Evolutionary conservation across 2,888 invertebrate genomes (phyloP).

Genomic region (Eurytoma californica): DNA sequence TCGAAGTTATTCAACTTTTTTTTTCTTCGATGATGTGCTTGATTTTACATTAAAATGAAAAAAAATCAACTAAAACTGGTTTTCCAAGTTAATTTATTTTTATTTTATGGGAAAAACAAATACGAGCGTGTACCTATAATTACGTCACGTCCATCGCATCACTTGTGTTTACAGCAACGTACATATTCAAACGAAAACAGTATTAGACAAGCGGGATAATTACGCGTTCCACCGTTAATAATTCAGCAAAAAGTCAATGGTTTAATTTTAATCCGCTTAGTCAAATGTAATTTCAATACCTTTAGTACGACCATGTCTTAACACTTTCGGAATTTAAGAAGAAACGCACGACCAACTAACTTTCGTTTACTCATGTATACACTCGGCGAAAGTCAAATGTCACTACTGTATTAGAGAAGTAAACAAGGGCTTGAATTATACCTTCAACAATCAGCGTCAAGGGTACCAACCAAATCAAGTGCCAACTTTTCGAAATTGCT

Average conservation of each 20-base stretch:
- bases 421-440: slow-evolving; percentile 22
- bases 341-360: slow-evolving; percentile 1
- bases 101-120: slow-evolving; percentile 1
- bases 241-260: background rate
- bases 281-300: slow-evolving; percentile 30
- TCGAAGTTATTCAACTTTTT: too few relatives aligned
- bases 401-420: background rate
- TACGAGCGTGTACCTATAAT: background rate
- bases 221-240: background rate
- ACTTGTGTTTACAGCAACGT: slow-evolving; percentile 41
- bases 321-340: background rate
- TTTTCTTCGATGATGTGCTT: too few relatives aligned
- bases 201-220: background rate
- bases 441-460: slow-evolving; percentile 1
- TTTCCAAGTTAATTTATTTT: too few relatives aligned
- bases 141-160: slow-evolving; percentile 15
- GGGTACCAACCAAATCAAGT: slow-evolving; percentile 23
- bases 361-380: background rate
- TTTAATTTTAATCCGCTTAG: background rate
- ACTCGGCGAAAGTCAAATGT: slow-evolving; percentile 16
- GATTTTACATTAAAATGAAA: too few relatives aligned
- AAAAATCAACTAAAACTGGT: too few relatives aligned
- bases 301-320: slow-evolving; percentile 41
- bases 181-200: slow-evolving; percentile 38
- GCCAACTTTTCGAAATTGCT: background rate